A percentile compares a stretch with the other conserved stretches of the same genome.
Evolutionary conservation across 2,888 invertebrate species (phyloP).

Genomic region (Dynastes tityus): DNA sequence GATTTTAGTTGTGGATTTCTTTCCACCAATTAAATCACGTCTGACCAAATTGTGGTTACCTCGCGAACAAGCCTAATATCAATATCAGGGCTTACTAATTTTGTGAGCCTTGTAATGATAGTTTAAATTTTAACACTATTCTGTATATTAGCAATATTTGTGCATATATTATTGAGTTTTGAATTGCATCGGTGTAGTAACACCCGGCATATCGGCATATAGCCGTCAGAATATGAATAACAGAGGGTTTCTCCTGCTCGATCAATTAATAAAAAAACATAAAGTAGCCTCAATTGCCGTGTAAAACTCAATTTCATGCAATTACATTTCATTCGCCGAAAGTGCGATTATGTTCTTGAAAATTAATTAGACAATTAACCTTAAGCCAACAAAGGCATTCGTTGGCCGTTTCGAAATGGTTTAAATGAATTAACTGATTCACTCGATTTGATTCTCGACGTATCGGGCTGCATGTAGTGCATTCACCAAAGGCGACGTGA

Average conservation of each 20-base stretch:
- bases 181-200: too few relatives aligned
- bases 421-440: constrained; percentile 38
- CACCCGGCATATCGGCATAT: too few relatives aligned
- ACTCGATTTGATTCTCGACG: constrained; percentile 33
- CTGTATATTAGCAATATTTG: too few relatives aligned
- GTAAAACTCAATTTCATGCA: constrained; percentile 12
- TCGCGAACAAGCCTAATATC: too few relatives aligned
- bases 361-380: constrained; percentile 33
- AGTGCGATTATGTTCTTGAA: constrained; percentile 22
- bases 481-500: constrained; percentile 34
- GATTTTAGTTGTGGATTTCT: too few relatives aligned
- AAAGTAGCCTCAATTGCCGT: constrained; percentile 8
- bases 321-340: constrained; percentile 15
- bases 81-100: too few relatives aligned
- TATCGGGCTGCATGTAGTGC: constrained; percentile 12
- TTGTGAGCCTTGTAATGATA: too few relatives aligned
- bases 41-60: too few relatives aligned
- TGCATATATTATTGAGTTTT: too few relatives aligned
- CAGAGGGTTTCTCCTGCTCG: not conserved
- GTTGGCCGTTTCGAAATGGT: constrained; percentile 35
- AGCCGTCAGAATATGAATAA: not conserved
- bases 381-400: constrained; percentile 30
- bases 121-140: too few relatives aligned
- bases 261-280: constrained; percentile 12
- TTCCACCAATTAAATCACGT: too few relatives aligned